These are phyloP conservation scores for Megalurothrips usitatus DNA, from an alignment of 2,888 invertebrate species.

Conservation along the genomic window DNA sequence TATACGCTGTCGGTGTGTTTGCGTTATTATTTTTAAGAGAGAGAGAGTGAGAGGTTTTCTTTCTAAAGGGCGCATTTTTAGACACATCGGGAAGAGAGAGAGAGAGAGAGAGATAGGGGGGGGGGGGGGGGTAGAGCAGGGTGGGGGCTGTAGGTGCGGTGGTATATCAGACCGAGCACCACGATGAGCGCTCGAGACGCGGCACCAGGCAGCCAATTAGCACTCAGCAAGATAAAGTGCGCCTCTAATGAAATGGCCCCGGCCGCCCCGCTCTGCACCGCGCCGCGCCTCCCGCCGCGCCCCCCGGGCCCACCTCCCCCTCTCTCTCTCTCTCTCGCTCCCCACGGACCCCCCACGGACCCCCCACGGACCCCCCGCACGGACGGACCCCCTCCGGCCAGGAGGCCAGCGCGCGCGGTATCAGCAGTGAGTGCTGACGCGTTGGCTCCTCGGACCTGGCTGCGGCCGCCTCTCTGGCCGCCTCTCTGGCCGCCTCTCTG, in stretches of 20 bases:
- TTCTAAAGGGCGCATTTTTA: no score
- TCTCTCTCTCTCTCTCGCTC: neutral
- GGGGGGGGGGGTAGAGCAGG: neutral
- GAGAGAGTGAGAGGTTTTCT: no score
- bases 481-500: no score
- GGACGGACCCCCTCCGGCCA: no score
- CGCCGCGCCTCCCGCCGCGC: neutral
- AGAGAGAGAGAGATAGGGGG: neutral
- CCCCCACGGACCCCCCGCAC: neutral
- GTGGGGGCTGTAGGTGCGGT: neutral
- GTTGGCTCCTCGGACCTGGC: no score
- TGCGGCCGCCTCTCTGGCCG: no score
- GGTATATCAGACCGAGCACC: neutral
- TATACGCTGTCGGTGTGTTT: no score
- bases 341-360: neutral
- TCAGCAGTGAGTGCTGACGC: no score
- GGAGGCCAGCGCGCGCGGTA: no score
- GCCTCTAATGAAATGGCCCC: constrained; percentile 19
- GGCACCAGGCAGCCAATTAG: constrained; percentile 18
- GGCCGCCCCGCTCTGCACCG: neutral
- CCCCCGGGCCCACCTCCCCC: neutral
- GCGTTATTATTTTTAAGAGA: no score
- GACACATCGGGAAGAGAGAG: neutral
- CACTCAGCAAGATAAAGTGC: constrained; percentile 26
- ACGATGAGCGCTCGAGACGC: constrained; percentile 9